Percentiles rank a stretch among this genome's conserved stretches.
These are phyloP conservation scores for Drosophila demipolita DNA, from an alignment of 2,888 invertebrate species.

Conservation along the genomic window DNA sequence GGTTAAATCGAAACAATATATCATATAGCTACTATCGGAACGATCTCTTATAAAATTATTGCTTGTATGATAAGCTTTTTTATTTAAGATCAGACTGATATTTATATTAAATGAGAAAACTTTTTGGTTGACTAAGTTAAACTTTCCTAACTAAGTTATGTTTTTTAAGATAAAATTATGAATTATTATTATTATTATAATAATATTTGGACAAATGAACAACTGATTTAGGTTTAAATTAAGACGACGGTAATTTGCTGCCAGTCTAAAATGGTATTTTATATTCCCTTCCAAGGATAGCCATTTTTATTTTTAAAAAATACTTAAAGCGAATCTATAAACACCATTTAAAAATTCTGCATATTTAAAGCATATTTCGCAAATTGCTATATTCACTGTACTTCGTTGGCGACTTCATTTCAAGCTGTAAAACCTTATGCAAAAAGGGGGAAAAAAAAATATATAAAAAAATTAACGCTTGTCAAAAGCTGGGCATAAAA, in stretches of 20 bases:
- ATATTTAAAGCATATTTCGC: not conserved
- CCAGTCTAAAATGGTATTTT: no score
- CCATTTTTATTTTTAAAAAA: not conserved
- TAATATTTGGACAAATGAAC: not conserved
- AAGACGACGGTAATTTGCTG: no score
- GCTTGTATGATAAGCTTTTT: not conserved
- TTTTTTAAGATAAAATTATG: no score
- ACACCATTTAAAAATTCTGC: not conserved
- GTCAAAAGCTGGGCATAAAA: slow-evolving; percentile 4
- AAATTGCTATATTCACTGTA: not conserved
- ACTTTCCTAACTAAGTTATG: not conserved
- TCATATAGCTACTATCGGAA: not conserved
- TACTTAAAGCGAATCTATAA: not conserved
- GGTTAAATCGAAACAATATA: not conserved
- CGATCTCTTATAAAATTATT: not conserved
- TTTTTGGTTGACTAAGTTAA: not conserved
- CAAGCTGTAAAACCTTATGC: not conserved
- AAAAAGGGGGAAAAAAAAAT: slow-evolving; percentile 2
- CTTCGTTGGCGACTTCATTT: not conserved
- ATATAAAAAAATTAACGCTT: slow-evolving; percentile 12
- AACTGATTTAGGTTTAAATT: not conserved
- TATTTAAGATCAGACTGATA: not conserved
- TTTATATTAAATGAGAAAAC: not conserved
- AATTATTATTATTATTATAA: no score
- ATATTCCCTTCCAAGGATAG: not conserved